Evolutionary conservation across 2,113 vertebrate genomes (phyloP).

Genomic region (Patagioenas fasciata): DNA sequence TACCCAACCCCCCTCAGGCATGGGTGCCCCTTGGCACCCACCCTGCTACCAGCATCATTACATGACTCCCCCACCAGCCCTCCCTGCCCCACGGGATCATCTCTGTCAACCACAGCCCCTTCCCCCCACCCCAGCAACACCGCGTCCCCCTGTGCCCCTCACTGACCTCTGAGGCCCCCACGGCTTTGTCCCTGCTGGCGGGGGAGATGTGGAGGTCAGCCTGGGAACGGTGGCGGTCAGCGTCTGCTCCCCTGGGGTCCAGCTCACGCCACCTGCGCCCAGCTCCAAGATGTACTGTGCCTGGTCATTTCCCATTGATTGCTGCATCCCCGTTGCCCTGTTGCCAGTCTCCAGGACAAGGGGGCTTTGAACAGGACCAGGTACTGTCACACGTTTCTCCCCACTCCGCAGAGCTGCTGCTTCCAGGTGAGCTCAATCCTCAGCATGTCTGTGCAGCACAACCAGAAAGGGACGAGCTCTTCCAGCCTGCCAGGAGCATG

Average conservation of each 20-base stretch:
- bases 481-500: not conserved
- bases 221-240: slow-evolving; percentile 58
- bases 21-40: not conserved
- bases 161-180: slow-evolving; percentile 2
- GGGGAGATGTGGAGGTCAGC: slow-evolving; percentile 79
- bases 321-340: not conserved
- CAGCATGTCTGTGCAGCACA: not conserved
- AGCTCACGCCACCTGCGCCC: slow-evolving; percentile 69
- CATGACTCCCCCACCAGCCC: not conserved
- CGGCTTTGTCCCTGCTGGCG: slow-evolving; percentile 75
- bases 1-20: not conserved
- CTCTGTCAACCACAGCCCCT: not conserved
- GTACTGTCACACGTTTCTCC: not conserved
- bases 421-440: slow-evolving; percentile 78
- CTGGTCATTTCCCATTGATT: not conserved
- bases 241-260: slow-evolving; percentile 78
- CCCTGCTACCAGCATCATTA: not conserved
- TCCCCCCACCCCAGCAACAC: not conserved
- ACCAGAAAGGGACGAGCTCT: accelerated
- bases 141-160: not conserved
- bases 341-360: not conserved
- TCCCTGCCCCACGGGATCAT: not conserved
- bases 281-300: slow-evolving; percentile 66
- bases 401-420: slow-evolving; percentile 67
- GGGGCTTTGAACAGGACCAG: not conserved